Evolutionary conservation across 2,113 vertebrate species (phyloP).

Genomic region (Catharus bicknelli): DNA sequence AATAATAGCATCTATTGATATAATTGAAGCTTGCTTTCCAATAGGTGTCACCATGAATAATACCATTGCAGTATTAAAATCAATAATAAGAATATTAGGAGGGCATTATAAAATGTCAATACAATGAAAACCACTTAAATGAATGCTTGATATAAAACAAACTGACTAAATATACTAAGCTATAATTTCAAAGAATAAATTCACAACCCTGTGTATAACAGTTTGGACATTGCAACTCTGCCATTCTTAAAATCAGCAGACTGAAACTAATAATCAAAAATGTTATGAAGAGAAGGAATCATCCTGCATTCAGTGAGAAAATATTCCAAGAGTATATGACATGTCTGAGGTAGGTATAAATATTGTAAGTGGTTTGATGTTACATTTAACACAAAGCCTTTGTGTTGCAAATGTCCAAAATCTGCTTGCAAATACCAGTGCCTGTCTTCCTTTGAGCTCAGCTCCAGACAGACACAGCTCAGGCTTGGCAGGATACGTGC

Average conservation of each 20-base stretch:
- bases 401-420: background rate
- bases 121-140: constrained; percentile 73
- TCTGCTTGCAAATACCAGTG: background rate
- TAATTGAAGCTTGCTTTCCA: constrained; percentile 76
- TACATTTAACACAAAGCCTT: constrained; percentile 2
- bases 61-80: constrained; percentile 78
- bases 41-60: constrained; percentile 80
- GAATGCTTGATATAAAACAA: constrained; percentile 70
- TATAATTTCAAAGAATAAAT: constrained; percentile 66
- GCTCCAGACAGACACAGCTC: background rate
- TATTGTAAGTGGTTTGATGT: background rate
- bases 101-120: constrained; percentile 74
- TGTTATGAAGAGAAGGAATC: background rate
- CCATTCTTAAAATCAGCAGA: background rate
- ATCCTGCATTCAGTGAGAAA: background rate
- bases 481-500: background rate
- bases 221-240: constrained; percentile 1
- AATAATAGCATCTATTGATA: constrained; percentile 80
- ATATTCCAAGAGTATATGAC: background rate
- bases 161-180: constrained; percentile 60
- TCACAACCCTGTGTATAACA: background rate
- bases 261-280: background rate
- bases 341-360: constrained; percentile 5
- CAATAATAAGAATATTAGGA: constrained; percentile 80
- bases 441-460: background rate